Evolutionary conservation across 2,797 vertebrate genomes (phyloP).

Genomic region (Eulemur coronatus): DNA sequence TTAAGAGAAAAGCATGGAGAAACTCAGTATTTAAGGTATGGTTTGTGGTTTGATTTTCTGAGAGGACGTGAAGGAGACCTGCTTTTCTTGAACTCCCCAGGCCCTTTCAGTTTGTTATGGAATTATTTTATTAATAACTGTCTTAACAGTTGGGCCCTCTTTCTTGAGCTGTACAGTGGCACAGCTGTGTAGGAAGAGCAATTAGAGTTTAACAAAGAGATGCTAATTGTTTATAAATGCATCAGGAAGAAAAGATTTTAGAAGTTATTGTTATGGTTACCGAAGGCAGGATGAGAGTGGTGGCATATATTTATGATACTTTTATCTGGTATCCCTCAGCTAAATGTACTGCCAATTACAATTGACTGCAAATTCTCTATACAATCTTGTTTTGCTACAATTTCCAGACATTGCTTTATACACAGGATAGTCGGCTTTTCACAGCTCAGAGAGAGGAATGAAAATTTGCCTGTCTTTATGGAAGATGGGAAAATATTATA

Average conservation of each 20-base stretch:
- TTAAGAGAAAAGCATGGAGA: background rate
- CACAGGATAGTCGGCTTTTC: constrained; percentile 16
- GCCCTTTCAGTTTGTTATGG: constrained; percentile 47
- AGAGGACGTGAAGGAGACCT: background rate
- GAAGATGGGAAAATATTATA: background rate
- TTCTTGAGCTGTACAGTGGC: constrained; percentile 76
- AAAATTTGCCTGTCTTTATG: constrained; percentile 15
- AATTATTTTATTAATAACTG: constrained; percentile 73
- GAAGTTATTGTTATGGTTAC: constrained; percentile 79
- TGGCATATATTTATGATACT: constrained; percentile 63
- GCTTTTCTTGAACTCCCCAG: constrained; percentile 52
- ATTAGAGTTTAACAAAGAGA: constrained; percentile 84
- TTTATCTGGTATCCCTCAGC: constrained; percentile 36
- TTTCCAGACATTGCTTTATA: constrained; percentile 40
- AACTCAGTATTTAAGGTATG: background rate
- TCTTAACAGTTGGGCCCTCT: constrained; percentile 62
- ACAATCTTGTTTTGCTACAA: constrained; percentile 49
- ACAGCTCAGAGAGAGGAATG: background rate
- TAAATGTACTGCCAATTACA: constrained; percentile 28
- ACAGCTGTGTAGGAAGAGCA: constrained; percentile 84
- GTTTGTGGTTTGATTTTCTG: constrained; percentile 31
- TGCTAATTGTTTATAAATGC: constrained; percentile 84
- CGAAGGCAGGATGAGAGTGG: constrained; percentile 68
- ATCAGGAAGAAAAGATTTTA: constrained; percentile 80
- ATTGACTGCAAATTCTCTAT: constrained; percentile 8